Evolutionary conservation across 2,113 vertebrate genomes (phyloP).

Genomic region (Riparia riparia): DNA sequence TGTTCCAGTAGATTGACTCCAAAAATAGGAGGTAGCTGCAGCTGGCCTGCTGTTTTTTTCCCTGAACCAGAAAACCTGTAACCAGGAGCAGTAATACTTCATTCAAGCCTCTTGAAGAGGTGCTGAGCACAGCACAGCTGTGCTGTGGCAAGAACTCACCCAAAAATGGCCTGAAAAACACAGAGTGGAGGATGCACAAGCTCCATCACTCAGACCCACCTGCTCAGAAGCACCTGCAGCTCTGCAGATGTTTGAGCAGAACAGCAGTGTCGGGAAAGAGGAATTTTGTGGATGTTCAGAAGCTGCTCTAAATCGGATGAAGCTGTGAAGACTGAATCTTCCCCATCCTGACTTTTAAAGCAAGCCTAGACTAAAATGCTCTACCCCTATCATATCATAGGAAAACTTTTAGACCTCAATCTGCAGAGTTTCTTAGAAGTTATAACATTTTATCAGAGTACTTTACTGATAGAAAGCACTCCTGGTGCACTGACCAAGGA

Average conservation of each 20-base stretch:
- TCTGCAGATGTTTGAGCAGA: neutral
- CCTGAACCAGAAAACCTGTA: neutral
- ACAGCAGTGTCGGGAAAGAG: neutral
- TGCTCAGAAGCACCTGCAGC: neutral
- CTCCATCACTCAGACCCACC: neutral
- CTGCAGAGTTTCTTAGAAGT: neutral
- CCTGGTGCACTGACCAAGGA: neutral
- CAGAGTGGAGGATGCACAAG: accelerated
- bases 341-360: neutral
- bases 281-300: neutral
- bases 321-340: neutral
- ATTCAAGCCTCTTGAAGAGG: neutral
- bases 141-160: neutral
- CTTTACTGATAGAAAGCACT: neutral
- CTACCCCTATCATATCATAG: neutral
- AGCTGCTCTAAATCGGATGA: neutral
- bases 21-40: neutral
- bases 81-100: neutral
- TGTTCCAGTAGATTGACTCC: neutral
- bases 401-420: neutral
- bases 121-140: neutral
- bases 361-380: neutral
- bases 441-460: neutral
- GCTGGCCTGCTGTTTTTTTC: neutral
- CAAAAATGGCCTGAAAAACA: neutral